phyloP scores from a whole-genome alignment of 1,140 invertebrate species.

The Bemisia tabaci region DNA sequence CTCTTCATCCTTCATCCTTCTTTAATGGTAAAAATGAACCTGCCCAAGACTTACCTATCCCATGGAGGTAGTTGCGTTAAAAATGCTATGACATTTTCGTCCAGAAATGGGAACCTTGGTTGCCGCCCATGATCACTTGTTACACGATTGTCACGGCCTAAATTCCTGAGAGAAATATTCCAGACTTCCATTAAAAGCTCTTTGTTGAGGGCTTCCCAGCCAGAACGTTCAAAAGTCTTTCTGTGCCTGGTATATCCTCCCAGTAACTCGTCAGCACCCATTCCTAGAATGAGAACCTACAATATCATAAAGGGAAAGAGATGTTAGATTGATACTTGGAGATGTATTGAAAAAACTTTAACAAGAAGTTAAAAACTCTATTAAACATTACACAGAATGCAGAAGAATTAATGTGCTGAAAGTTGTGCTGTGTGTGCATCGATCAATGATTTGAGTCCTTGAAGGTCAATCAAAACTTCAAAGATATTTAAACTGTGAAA shows the following conservation, averaged over 20 bases:
- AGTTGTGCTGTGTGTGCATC: too few relatives aligned
- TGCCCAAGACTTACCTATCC: slow-evolving; percentile 60
- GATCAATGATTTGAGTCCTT: too few relatives aligned
- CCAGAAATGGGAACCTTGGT: slow-evolving; percentile 81
- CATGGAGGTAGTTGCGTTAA: slow-evolving; percentile 53
- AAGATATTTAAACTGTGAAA: too few relatives aligned
- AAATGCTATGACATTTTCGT: slow-evolving; percentile 73
- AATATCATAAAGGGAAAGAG: slow-evolving; percentile 14
- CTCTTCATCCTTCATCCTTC: too few relatives aligned
- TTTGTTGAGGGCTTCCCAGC: slow-evolving; percentile 48
- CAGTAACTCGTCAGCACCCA: slow-evolving; percentile 94
- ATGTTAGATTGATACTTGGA: too few relatives aligned
- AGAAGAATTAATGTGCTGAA: not conserved
- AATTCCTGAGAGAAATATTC: slow-evolving; percentile 78
- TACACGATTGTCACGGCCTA: slow-evolving; percentile 85
- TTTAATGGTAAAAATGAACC: too few relatives aligned
- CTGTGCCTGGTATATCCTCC: slow-evolving; percentile 86
- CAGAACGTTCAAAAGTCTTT: slow-evolving; percentile 46
- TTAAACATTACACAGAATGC: not conserved
- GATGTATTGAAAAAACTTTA: too few relatives aligned
- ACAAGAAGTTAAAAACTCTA: slow-evolving; percentile 1
- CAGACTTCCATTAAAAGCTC: slow-evolving; percentile 66
- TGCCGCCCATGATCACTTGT: slow-evolving; percentile 63
- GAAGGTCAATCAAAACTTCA: too few relatives aligned
- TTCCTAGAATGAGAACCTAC: slow-evolving; percentile 73